A percentile compares a stretch with the other conserved stretches of the same genome.
Evolutionary conservation across 2,113 vertebrate species (phyloP).

Genomic region (Macrotus californicus): DNA sequence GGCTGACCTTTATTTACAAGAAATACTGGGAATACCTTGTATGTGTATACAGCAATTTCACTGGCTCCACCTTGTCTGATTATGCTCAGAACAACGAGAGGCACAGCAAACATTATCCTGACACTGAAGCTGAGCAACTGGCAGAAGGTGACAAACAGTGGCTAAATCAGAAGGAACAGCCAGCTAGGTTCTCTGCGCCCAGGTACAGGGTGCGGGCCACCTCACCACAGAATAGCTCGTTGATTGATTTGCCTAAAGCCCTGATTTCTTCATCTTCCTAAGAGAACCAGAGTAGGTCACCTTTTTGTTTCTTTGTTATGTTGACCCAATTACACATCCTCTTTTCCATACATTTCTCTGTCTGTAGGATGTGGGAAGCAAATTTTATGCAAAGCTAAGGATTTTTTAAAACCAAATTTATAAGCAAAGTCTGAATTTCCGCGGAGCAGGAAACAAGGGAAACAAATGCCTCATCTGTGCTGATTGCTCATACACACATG

Average conservation of each 20-base stretch:
- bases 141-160: neutral
- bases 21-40: neutral
- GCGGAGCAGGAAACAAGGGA: conserved; percentile 11
- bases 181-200: neutral
- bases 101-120: neutral
- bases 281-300: neutral
- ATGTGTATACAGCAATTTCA: neutral
- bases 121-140: neutral
- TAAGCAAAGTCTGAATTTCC: conserved; percentile 4
- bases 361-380: neutral
- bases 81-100: neutral
- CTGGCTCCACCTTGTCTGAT: neutral
- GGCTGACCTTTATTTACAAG: neutral
- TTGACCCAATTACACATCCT: neutral
- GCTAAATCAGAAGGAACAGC: neutral
- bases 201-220: neutral
- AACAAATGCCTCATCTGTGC: neutral
- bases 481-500: neutral
- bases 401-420: neutral
- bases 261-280: neutral
- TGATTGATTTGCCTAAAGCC: neutral
- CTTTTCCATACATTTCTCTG: neutral
- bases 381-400: neutral
- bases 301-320: conserved; percentile 4
- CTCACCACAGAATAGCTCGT: neutral